Conservation (phyloP, 2,113 vertebrate species). For the Glaucomys volans region DNA sequence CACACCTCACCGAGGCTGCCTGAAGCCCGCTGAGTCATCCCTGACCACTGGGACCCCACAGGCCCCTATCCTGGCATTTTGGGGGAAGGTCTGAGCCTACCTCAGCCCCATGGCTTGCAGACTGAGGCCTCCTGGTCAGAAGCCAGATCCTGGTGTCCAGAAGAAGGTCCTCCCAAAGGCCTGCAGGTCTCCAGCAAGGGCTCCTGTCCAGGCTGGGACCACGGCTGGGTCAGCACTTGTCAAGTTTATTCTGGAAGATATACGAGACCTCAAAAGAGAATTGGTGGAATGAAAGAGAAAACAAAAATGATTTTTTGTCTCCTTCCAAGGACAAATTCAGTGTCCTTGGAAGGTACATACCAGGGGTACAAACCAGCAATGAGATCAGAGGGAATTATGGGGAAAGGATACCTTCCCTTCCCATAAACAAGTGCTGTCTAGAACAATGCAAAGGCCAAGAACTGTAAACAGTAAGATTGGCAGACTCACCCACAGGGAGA, state of each 20-base stretch:
- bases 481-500: not conserved
- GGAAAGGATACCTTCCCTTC: not conserved
- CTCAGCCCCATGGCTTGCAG: too few species aligned
- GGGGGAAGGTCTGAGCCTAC: fast-evolving
- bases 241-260: not conserved
- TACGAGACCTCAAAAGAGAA: not conserved
- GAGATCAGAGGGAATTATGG: not conserved
- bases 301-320: not conserved
- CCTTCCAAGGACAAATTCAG: not conserved
- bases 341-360: too few species aligned
- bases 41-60: fast-evolving
- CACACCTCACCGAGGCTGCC: not conserved
- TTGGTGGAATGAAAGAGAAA: not conserved
- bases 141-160: not conserved
- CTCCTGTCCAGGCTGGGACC: fast-evolving
- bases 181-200: not conserved
- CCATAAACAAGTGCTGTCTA: not conserved
- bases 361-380: fast-evolving
- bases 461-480: not conserved
- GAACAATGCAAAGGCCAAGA: not conserved
- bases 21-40: fast-evolving
- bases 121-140: not conserved
- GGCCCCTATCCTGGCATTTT: too few species aligned
- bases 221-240: fast-evolving
- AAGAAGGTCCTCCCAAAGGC: not conserved